Evolutionary conservation across 2,797 vertebrate species (phyloP).

Genomic region (Alectoris magna): DNA sequence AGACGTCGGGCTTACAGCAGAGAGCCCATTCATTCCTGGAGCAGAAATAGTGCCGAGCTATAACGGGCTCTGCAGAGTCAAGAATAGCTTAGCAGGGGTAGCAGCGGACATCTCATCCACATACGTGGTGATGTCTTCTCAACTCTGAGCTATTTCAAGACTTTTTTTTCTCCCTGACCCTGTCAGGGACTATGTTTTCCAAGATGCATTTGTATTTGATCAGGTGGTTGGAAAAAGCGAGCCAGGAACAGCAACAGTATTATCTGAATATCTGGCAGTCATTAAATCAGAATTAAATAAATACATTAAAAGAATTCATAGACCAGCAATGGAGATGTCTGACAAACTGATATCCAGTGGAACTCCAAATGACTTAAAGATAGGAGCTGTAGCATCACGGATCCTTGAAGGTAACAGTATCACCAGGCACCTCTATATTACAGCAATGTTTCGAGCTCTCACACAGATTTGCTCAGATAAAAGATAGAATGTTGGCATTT

Average conservation of each 20-base stretch:
- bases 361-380: conserved; percentile 26
- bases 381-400: not conserved
- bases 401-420: conserved; percentile 23
- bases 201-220: not conserved
- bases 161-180: not conserved
- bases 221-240: not conserved
- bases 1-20: not conserved
- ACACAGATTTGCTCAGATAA: conserved; percentile 62
- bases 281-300: conserved; percentile 15
- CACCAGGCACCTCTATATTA: conserved; percentile 4
- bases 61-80: not conserved
- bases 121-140: not conserved
- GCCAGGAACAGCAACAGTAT: not conserved
- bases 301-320: conserved; percentile 14
- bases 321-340: not conserved
- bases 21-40: not conserved
- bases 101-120: not conserved
- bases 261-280: not conserved
- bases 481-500: conserved; percentile 70
- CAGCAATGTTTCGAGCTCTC: conserved; percentile 57
- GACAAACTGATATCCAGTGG: conserved; percentile 10
- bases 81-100: not conserved
- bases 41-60: not conserved
- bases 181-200: not conserved
- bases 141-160: not conserved